Percentiles rank a stretch among this genome's conserved stretches.
phyloP scores from a whole-genome alignment of 2,888 invertebrate genomes.

The Candidula unifasciata region DNA sequence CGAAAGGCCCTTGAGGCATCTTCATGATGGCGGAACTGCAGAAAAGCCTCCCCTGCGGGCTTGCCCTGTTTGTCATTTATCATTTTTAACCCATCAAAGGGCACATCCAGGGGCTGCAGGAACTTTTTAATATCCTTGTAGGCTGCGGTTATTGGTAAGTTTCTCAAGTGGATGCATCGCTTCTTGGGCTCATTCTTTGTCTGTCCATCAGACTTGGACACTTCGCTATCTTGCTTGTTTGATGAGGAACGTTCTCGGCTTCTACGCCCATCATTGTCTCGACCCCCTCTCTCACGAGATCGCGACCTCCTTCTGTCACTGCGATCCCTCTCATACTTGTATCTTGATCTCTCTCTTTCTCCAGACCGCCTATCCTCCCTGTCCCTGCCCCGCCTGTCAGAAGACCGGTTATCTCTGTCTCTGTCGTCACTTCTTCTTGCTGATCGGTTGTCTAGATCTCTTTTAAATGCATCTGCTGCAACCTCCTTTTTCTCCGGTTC shows the following conservation, averaged over 20 bases:
- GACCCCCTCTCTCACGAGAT: conserved; percentile 35
- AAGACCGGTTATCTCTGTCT: conserved; percentile 52
- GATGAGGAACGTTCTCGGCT: conserved; percentile 45
- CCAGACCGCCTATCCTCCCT: conserved; percentile 38
- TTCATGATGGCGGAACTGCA: conserved; percentile 86
- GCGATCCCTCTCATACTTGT: conserved; percentile 48
- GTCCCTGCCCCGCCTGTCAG: conserved; percentile 52
- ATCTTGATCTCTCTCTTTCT: conserved; percentile 36
- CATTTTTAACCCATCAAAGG: conserved; percentile 90
- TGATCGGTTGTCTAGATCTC: conserved; percentile 35
- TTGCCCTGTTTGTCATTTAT: conserved; percentile 88
- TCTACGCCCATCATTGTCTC: conserved; percentile 37
- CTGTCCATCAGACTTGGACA: conserved; percentile 20
- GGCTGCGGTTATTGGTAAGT: conserved; percentile 84
- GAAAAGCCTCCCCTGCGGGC: conserved; percentile 86
- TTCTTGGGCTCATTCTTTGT: conserved; percentile 1
- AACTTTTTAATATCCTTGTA: conserved; percentile 90
- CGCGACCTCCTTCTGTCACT: conserved; percentile 50
- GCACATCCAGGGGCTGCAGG: conserved; percentile 87
- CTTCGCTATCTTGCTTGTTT: conserved; percentile 38
- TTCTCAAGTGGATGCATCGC: conserved; percentile 49
- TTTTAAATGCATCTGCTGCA: conserved; percentile 26
- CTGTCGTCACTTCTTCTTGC: conserved; percentile 40
- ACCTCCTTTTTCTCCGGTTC: conserved; percentile 36
- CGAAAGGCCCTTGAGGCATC: conserved; percentile 86